Conservation (phyloP, 2,888 invertebrate genomes). For the Cataglyphis albicans region DNA sequence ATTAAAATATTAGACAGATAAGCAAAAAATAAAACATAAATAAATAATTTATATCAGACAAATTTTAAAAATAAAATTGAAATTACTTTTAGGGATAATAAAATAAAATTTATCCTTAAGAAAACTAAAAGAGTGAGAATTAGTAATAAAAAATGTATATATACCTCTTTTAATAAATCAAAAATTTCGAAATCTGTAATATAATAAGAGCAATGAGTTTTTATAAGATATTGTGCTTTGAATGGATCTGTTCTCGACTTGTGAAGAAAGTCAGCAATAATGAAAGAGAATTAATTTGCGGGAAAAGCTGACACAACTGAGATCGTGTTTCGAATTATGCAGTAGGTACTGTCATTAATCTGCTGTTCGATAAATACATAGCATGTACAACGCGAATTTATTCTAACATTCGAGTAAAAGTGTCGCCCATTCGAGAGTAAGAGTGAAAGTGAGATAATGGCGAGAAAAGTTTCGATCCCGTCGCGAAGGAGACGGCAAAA, state of each 20-base stretch:
- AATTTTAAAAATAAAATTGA: no score
- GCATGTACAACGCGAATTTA: slow-evolving; percentile 20
- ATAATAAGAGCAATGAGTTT: neutral
- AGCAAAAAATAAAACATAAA: no score
- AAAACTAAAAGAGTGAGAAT: no score
- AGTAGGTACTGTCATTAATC: slow-evolving; percentile 4
- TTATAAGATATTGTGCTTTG: neutral
- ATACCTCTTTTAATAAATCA: no score
- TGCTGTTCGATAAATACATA: slow-evolving; percentile 26
- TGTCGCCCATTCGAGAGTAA: slow-evolving; percentile 62
- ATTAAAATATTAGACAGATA: no score
- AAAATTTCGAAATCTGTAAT: neutral
- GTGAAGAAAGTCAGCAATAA: neutral
- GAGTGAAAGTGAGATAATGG: slow-evolving; percentile 74
- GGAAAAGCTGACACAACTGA: slow-evolving; percentile 26
- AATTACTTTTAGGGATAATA: no score
- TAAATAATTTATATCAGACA: no score
- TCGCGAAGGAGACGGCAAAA: neutral
- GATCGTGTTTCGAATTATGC: slow-evolving; percentile 18
- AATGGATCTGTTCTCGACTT: neutral
- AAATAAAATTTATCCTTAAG: no score
- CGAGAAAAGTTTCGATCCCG: slow-evolving; percentile 34
- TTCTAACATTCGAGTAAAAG: slow-evolving; percentile 67
- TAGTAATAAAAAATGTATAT: no score
- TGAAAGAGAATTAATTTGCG: slow-evolving; percentile 18